A percentile compares a stretch with the other conserved stretches of the same genome.
Evolutionary conservation across 2,113 vertebrate genomes (phyloP).

Genomic region (Odontesthes bonariensis): DNA sequence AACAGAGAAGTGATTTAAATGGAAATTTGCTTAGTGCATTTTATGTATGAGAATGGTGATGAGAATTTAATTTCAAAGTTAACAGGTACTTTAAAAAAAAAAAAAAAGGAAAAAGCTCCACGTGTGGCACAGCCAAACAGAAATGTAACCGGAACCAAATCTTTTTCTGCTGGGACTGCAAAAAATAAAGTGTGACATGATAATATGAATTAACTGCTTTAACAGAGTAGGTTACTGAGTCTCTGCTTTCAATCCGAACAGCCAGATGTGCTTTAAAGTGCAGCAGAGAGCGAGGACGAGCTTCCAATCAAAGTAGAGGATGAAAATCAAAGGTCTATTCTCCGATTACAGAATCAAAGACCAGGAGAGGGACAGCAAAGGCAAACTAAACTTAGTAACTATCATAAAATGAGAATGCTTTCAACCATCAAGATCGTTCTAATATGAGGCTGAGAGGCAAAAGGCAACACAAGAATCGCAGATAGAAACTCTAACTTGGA

Average conservation of each 20-base stretch:
- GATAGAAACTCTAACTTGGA: constrained; percentile 38
- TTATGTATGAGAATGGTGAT: constrained; percentile 57
- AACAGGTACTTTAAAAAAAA: constrained; percentile 26
- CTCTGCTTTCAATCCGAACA: constrained; percentile 8
- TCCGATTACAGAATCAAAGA: constrained; percentile 46
- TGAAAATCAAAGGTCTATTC: constrained; percentile 11
- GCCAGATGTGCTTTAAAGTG: not conserved
- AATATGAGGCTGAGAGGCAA: constrained; percentile 46
- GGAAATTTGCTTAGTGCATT: constrained; percentile 70
- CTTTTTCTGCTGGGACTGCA: constrained; percentile 18
- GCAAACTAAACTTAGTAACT: constrained; percentile 33
- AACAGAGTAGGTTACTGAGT: constrained; percentile 7
- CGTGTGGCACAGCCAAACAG: constrained; percentile 6
- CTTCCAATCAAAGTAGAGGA: constrained; percentile 4
- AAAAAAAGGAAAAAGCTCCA: constrained; percentile 15
- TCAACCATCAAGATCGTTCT: constrained; percentile 26
- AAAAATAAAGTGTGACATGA: not conserved
- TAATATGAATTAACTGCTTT: constrained; percentile 25
- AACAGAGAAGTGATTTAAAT: constrained; percentile 68
- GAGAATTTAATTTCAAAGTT: constrained; percentile 63
- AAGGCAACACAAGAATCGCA: constrained; percentile 31
- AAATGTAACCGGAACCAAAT: not conserved
- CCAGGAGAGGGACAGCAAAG: constrained; percentile 23
- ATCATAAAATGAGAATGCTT: constrained; percentile 49
- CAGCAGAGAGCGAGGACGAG: not conserved